These are phyloP conservation scores for Mesoligia furuncula DNA, from an alignment of 2,888 invertebrate species.

Conservation along the genomic window DNA sequence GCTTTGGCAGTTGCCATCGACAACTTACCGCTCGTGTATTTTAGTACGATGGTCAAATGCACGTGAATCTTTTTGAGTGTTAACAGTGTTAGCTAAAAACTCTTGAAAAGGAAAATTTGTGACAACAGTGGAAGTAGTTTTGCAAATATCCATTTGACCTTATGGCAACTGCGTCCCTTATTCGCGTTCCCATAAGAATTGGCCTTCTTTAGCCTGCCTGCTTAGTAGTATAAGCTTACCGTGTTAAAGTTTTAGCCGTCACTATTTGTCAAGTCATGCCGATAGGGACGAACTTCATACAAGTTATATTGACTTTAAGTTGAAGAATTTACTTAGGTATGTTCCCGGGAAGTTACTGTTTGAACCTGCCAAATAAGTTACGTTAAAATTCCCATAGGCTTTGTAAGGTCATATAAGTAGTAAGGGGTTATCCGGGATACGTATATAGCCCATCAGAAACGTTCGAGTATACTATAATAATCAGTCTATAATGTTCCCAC, in stretches of 20 bases:
- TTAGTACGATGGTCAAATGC: neutral
- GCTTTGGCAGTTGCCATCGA: neutral
- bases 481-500: too few relatives aligned
- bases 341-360: constrained; percentile 19
- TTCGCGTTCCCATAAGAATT: neutral
- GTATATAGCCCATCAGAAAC: neutral
- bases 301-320: constrained; percentile 50
- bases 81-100: neutral
- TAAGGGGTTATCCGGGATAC: neutral
- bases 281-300: constrained; percentile 31
- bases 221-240: neutral
- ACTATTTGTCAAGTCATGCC: constrained; percentile 40
- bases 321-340: constrained; percentile 22
- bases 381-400: constrained; percentile 2
- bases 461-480: neutral
- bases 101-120: neutral
- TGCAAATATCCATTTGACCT: neutral
- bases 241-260: constrained; percentile 23
- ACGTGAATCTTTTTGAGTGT: neutral
- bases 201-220: constrained; percentile 4
- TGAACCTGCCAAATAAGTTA: constrained; percentile 32
- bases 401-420: neutral
- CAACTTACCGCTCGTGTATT: neutral
- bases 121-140: neutral
- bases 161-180: neutral